phyloP scores from a whole-genome alignment of 2,113 vertebrate genomes.

The Nycticebus coucang region DNA sequence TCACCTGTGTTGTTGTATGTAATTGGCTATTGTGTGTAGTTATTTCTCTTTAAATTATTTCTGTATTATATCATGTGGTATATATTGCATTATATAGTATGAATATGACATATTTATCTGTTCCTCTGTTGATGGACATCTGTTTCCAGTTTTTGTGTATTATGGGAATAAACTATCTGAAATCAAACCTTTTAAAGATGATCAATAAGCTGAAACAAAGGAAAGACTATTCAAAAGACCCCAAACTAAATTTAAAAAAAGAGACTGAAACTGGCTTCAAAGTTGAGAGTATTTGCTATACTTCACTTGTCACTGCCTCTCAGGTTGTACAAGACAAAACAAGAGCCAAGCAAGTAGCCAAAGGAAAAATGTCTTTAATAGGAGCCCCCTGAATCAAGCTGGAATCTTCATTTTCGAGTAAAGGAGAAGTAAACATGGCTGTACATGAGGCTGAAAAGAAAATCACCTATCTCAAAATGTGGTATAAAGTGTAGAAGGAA shows the following conservation, averaged over 20 bases:
- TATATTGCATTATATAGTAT: neutral
- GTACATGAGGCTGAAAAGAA: neutral
- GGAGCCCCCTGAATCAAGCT: neutral
- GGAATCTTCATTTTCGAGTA: neutral
- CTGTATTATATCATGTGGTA: neutral
- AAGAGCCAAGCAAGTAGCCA: neutral
- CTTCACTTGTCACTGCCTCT: neutral
- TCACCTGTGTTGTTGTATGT: neutral
- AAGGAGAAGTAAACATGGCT: neutral
- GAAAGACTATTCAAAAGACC: neutral
- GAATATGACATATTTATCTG: neutral
- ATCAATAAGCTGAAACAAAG: neutral
- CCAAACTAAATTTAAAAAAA: neutral
- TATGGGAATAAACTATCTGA: neutral
- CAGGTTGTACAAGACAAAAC: neutral
- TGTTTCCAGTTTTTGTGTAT: neutral
- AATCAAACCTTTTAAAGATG: neutral
- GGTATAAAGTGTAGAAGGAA: neutral
- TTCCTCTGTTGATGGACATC: neutral
- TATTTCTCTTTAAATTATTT: neutral
- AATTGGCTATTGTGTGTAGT: neutral
- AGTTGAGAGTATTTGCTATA: neutral
- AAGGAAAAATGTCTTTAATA: neutral
- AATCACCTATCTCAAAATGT: neutral
- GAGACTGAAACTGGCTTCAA: neutral